A percentile compares a stretch with the other conserved stretches of the same genome.
Evolutionary conservation across 2,113 vertebrate genomes (phyloP).

Genomic region (Morone saxatilis): DNA sequence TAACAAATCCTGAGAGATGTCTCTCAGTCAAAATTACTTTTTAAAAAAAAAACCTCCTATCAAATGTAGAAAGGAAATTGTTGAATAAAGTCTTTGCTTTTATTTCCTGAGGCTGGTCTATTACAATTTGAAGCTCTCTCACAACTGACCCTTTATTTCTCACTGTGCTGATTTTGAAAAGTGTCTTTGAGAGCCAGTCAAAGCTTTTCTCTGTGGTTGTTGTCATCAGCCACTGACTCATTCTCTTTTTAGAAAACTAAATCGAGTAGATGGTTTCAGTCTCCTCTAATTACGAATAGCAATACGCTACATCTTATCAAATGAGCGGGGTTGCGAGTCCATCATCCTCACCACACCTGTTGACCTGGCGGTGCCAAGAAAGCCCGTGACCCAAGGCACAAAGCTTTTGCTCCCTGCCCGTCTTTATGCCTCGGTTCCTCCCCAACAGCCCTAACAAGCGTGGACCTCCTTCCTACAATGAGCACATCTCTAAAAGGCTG

Average conservation of each 20-base stretch:
- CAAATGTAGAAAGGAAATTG: constrained; percentile 46
- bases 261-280: background rate
- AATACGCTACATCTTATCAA: background rate
- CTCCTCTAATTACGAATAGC: constrained; percentile 1
- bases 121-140: constrained; percentile 14
- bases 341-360: constrained; percentile 1
- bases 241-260: constrained; percentile 10
- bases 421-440: constrained; percentile 45
- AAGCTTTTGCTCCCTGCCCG: constrained; percentile 14
- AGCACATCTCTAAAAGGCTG: constrained; percentile 98
- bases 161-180: background rate
- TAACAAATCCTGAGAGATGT: constrained; percentile 67
- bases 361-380: constrained; percentile 33
- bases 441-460: constrained; percentile 95
- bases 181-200: background rate
- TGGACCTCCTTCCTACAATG: constrained; percentile 96
- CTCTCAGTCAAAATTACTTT: constrained; percentile 8
- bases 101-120: constrained; percentile 41
- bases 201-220: constrained; percentile 1
- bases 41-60: constrained; percentile 32
- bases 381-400: constrained; percentile 25
- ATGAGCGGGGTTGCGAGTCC: constrained; percentile 18
- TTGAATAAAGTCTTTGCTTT: constrained; percentile 72
- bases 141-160: constrained; percentile 3
- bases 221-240: background rate